A percentile compares a stretch with the other conserved stretches of the same genome.
These are phyloP conservation scores for Peromyscus eremicus DNA, from an alignment of 2,797 vertebrate genomes.

Conservation along the genomic window DNA sequence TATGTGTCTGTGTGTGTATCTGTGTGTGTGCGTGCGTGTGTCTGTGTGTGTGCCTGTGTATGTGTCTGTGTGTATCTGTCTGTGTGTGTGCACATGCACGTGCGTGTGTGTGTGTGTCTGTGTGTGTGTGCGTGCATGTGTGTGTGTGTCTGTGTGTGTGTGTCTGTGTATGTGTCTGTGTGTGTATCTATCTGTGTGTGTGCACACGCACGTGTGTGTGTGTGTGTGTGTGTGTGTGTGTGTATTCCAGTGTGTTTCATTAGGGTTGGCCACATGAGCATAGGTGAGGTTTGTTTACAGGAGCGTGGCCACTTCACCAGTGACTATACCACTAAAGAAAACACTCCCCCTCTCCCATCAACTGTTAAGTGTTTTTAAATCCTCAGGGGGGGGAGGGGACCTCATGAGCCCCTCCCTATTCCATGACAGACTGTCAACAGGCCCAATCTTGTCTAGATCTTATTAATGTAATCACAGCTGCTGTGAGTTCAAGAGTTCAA, in stretches of 20 bases:
- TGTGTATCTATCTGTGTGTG: background rate
- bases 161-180: too few relatives aligned
- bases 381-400: background rate
- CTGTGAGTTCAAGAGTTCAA: background rate
- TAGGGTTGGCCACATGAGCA: background rate
- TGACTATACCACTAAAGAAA: background rate
- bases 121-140: too few relatives aligned
- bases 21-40: background rate
- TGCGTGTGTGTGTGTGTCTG: background rate
- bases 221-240: background rate
- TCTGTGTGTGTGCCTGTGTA: background rate
- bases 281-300: background rate
- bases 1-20: background rate
- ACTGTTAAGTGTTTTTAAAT: background rate
- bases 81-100: background rate
- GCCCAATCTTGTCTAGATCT: background rate
- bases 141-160: background rate
- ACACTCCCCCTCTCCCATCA: background rate
- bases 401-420: background rate
- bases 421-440: background rate
- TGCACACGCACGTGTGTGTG: too few relatives aligned
- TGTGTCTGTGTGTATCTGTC: background rate
- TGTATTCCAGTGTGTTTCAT: background rate
- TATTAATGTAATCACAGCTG: background rate
- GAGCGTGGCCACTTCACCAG: background rate